A percentile compares a stretch with the other conserved stretches of the same genome.
phyloP scores from a whole-genome alignment of 2,797 vertebrate genomes.

The Oophaga sylvatica region DNA sequence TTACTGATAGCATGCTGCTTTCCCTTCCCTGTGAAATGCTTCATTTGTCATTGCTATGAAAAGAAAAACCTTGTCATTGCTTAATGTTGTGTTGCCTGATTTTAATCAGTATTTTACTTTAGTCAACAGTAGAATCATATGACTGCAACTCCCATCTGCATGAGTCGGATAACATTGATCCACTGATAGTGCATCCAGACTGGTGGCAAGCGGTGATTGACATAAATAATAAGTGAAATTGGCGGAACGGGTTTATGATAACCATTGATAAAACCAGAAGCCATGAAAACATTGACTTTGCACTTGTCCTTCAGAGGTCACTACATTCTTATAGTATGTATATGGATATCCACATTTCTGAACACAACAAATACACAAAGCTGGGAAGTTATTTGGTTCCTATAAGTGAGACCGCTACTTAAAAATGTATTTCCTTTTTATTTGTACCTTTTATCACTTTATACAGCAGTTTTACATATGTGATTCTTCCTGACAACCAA shows the following conservation, averaged over 20 bases:
- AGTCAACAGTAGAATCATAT: constrained; percentile 38
- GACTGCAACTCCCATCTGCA: constrained; percentile 54
- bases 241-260: constrained; percentile 40
- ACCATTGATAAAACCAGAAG: constrained; percentile 26
- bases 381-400: not conserved
- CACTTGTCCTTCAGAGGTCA: constrained; percentile 42
- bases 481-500: not conserved
- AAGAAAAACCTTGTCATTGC: constrained; percentile 44
- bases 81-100: constrained; percentile 47
- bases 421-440: not conserved
- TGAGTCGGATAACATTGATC: constrained; percentile 60
- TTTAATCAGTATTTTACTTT: constrained; percentile 58
- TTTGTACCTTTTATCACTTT: not conserved
- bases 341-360: not conserved
- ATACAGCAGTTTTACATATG: not conserved
- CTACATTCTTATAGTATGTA: not conserved
- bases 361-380: not conserved
- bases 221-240: constrained; percentile 58
- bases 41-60: constrained; percentile 57
- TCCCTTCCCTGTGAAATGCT: constrained; percentile 37
- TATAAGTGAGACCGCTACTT: not conserved
- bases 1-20: constrained; percentile 6
- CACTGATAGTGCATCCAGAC: constrained; percentile 47
- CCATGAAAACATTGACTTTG: constrained; percentile 14
- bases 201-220: constrained; percentile 48